Evolutionary conservation across 2,797 vertebrate genomes (phyloP).

Genomic region (Sebastes paucispinis): DNA sequence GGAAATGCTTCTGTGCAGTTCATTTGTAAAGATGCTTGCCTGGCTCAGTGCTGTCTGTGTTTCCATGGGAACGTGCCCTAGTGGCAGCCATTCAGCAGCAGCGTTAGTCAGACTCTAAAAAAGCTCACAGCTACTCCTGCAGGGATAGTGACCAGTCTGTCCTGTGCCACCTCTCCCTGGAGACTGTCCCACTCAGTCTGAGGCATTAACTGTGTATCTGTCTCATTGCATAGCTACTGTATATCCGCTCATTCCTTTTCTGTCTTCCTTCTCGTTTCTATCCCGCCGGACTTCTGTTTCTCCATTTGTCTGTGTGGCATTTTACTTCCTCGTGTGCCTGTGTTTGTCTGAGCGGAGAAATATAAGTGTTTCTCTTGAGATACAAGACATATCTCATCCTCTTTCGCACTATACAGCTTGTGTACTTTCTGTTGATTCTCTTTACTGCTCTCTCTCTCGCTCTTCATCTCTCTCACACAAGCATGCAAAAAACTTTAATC

Average conservation of each 20-base stretch:
- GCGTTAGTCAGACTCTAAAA: constrained; percentile 46
- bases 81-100: constrained; percentile 39
- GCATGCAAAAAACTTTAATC: constrained; percentile 16
- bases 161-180: constrained; percentile 36
- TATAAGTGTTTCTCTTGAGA: neutral
- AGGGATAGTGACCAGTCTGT: constrained; percentile 42
- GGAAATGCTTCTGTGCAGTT: constrained; percentile 38
- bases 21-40: constrained; percentile 51
- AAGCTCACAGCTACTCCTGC: constrained; percentile 49
- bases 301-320: constrained; percentile 5
- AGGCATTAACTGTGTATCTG: constrained; percentile 36
- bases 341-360: neutral
- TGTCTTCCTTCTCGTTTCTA: neutral
- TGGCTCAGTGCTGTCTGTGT: constrained; percentile 45
- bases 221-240: constrained; percentile 1
- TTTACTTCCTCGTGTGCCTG: neutral
- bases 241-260: neutral
- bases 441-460: neutral
- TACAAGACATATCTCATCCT: neutral
- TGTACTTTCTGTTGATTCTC: neutral
- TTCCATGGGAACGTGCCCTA: constrained; percentile 74
- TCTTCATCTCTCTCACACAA: neutral
- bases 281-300: neutral
- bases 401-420: neutral
- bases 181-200: constrained; percentile 19